Evolutionary conservation across 2,888 invertebrate species (phyloP).

Genomic region (Brachyptera putata): DNA sequence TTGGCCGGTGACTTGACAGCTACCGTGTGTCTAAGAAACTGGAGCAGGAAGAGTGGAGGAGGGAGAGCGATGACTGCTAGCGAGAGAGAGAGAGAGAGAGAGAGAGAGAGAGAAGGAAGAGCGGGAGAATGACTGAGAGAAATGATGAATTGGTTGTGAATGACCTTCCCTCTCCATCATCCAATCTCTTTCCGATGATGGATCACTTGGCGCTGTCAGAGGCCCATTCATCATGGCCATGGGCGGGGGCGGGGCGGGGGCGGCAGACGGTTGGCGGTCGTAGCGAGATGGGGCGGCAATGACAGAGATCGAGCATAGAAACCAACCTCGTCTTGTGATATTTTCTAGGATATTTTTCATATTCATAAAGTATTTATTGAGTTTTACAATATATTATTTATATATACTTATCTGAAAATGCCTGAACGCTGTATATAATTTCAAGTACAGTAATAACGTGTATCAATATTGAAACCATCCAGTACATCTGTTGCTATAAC

Average conservation of each 20-base stretch:
- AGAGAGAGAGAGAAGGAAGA: conserved; percentile 29
- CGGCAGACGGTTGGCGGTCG: not conserved
- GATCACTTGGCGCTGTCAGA: conserved; percentile 47
- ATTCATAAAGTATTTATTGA: not conserved
- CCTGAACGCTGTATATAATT: no score
- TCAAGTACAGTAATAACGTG: no score
- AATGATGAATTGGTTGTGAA: conserved; percentile 43
- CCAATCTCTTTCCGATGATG: conserved; percentile 48
- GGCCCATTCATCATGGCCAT: conserved; percentile 46
- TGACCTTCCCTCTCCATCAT: conserved; percentile 45
- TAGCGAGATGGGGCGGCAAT: conserved; percentile 9
- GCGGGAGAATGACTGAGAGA: conserved; percentile 21
- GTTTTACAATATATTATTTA: no score
- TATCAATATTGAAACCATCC: no score
- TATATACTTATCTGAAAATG: no score
- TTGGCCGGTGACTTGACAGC: not conserved
- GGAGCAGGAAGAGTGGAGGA: conserved; percentile 30
- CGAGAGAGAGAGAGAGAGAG: no score
- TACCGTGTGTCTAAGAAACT: conserved; percentile 22
- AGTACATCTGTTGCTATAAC: no score
- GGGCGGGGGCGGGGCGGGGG: not conserved
- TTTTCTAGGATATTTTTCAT: conserved; percentile 2
- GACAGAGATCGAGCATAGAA: conserved; percentile 8
- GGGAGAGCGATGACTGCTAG: no score
- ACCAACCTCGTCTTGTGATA: not conserved